A percentile compares a stretch with the other conserved stretches of the same genome.
Conservation (phyloP, 1,140 invertebrate genomes). For the Eufriesea mexicana region DNA sequence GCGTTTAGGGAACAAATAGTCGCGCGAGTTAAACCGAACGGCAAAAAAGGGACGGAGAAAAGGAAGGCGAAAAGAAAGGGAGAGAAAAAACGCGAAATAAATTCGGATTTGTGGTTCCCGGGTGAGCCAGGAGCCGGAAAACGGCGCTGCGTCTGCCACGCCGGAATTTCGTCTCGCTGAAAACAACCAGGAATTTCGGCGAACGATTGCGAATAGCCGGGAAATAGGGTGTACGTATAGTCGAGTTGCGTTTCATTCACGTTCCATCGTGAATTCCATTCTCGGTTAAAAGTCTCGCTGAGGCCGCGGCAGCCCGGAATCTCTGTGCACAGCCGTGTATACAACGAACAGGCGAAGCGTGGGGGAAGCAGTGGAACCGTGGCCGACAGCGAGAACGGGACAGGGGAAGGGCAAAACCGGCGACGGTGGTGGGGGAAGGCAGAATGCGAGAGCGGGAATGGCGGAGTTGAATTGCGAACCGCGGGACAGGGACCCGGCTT, state of each 20-base stretch:
- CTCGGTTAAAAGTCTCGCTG: constrained; percentile 55
- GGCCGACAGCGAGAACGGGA: not conserved
- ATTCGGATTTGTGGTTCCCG: constrained; percentile 34
- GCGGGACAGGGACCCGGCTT: constrained; percentile 10
- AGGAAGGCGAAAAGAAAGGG: not conserved
- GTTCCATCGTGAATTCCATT: constrained; percentile 57
- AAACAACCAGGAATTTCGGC: constrained; percentile 64
- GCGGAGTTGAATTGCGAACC: constrained; percentile 14
- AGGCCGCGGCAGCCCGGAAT: constrained; percentile 36
- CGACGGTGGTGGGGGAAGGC: too few species aligned
- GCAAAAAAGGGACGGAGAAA: too few species aligned
- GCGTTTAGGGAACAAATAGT: not conserved
- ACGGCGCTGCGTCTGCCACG: not conserved
- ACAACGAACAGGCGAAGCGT: not conserved
- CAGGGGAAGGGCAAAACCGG: not conserved
- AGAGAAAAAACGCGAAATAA: not conserved
- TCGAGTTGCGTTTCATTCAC: constrained; percentile 52
- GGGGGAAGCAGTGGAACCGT: not conserved
- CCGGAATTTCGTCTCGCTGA: constrained; percentile 59
- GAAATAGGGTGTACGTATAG: constrained; percentile 45
- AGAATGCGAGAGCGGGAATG: not conserved
- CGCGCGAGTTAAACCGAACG: not conserved
- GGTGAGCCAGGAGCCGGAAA: not conserved
- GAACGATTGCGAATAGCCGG: constrained; percentile 57
- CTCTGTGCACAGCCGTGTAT: not conserved